Conservation (phyloP, 2,888 invertebrate species). For the Nowickia ferox region DNA sequence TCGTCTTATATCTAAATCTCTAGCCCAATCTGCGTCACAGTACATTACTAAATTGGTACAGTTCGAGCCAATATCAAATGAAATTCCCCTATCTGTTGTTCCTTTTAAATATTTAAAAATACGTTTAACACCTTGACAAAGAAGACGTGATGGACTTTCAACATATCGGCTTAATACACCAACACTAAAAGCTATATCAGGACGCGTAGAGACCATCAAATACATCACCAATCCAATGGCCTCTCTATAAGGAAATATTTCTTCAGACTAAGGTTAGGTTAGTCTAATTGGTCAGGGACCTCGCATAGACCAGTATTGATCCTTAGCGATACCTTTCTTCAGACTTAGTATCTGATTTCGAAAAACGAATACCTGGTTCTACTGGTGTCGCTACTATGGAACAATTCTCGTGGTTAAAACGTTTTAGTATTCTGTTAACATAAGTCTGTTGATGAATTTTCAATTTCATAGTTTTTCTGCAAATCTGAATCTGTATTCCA, state of each 20-base stretch:
- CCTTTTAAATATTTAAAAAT: slow-evolving; percentile 57
- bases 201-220: slow-evolving; percentile 35
- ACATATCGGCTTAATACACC: slow-evolving; percentile 50
- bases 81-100: slow-evolving; percentile 28
- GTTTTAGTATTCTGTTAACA: slow-evolving; percentile 19
- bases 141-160: slow-evolving; percentile 32
- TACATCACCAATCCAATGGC: slow-evolving; percentile 57
- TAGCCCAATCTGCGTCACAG: slow-evolving; percentile 59
- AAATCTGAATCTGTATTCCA: slow-evolving; percentile 28
- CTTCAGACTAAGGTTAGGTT: too few relatives aligned
- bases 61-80: slow-evolving; percentile 21
- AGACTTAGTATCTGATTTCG: neutral
- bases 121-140: slow-evolving; percentile 54
- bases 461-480: slow-evolving; percentile 6
- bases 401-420: slow-evolving; percentile 47
- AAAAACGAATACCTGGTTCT: slow-evolving; percentile 43
- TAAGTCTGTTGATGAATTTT: slow-evolving; percentile 34
- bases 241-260: too few relatives aligned
- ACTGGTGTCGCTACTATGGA: slow-evolving; percentile 35
- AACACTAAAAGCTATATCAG: slow-evolving; percentile 55
- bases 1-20: slow-evolving; percentile 37
- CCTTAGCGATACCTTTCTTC: too few relatives aligned
- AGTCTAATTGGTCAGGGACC: too few relatives aligned
- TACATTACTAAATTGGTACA: slow-evolving; percentile 24
- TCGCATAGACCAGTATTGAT: too few relatives aligned